Percentiles rank a stretch among this genome's conserved stretches.
These are phyloP conservation scores for Acipenser oxyrinchus DNA, from an alignment of 2,797 vertebrate genomes.

Conservation along the genomic window DNA sequence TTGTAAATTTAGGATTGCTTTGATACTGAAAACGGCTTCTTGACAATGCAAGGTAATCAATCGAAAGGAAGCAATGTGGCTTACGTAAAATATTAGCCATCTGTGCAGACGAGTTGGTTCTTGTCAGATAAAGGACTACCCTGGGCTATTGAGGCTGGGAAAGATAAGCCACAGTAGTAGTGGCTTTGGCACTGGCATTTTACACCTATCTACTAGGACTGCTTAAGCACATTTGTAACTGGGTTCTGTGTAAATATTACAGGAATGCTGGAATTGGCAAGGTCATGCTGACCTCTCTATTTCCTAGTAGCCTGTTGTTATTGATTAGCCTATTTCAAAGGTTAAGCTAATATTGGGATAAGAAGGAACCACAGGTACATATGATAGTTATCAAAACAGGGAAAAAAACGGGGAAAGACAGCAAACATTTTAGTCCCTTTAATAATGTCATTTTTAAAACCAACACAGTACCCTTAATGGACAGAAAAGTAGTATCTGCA, in stretches of 20 bases:
- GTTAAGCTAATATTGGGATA: slow-evolving; percentile 53
- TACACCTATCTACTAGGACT: slow-evolving; percentile 12
- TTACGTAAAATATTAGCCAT: too few species aligned
- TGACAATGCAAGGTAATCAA: too few species aligned
- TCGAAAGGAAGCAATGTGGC: too few species aligned
- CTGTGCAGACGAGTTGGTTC: too few species aligned
- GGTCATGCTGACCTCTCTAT: slow-evolving; percentile 42
- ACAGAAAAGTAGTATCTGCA: too few species aligned
- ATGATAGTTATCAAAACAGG: slow-evolving; percentile 10
- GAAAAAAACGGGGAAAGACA: slow-evolving; percentile 29
- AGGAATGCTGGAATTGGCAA: slow-evolving; percentile 36
- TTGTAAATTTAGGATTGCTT: too few species aligned
- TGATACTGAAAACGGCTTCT: too few species aligned
- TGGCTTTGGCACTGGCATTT: slow-evolving; percentile 1
- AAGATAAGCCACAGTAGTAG: not conserved
- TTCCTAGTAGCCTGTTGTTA: slow-evolving; percentile 35
- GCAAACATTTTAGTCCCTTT: too few species aligned
- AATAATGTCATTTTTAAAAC: too few species aligned
- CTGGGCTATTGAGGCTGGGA: too few species aligned
- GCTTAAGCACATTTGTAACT: slow-evolving; percentile 15
- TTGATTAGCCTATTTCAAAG: slow-evolving; percentile 55
- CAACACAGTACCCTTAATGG: too few species aligned
- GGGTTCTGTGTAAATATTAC: slow-evolving; percentile 42
- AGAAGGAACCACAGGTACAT: slow-evolving; percentile 38
- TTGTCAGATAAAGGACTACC: too few species aligned